A percentile compares a stretch with the other conserved stretches of the same genome.
Evolutionary conservation across 2,113 vertebrate species (phyloP).

Genomic region (Corydoras sp.): DNA sequence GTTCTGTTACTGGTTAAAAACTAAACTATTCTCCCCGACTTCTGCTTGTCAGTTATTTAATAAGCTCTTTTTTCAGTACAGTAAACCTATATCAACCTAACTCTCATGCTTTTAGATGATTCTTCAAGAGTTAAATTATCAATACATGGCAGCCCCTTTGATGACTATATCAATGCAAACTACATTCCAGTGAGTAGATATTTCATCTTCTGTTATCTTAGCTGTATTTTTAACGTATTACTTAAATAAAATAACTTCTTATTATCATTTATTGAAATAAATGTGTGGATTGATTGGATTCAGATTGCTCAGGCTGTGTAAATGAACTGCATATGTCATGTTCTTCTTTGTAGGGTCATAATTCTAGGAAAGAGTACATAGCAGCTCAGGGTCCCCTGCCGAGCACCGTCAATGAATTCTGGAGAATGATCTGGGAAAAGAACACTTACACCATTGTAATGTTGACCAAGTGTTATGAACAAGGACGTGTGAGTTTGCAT

Average conservation of each 20-base stretch:
- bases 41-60: no score
- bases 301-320: no score
- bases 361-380: slow-evolving; percentile 83
- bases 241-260: no score
- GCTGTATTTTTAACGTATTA: neutral
- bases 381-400: slow-evolving; percentile 90
- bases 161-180: slow-evolving; percentile 95
- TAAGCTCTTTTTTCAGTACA: no score
- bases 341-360: slow-evolving; percentile 75
- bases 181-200: slow-evolving; percentile 82
- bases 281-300: no score
- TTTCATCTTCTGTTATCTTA: neutral
- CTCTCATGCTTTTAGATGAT: slow-evolving; percentile 70
- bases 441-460: slow-evolving; percentile 82
- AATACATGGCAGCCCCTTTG: slow-evolving; percentile 59
- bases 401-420: slow-evolving; percentile 84
- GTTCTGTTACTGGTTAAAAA: no score
- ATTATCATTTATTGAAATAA: no score
- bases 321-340: neutral
- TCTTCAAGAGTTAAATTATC: slow-evolving; percentile 89
- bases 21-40: no score
- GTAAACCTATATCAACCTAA: neutral
- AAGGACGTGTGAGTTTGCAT: slow-evolving; percentile 76
- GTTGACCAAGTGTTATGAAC: slow-evolving; percentile 91
- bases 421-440: slow-evolving; percentile 97